Percentiles rank a stretch among this genome's conserved stretches.
Conservation (phyloP, 1,140 invertebrate species). For the Cylas formicarius region DNA sequence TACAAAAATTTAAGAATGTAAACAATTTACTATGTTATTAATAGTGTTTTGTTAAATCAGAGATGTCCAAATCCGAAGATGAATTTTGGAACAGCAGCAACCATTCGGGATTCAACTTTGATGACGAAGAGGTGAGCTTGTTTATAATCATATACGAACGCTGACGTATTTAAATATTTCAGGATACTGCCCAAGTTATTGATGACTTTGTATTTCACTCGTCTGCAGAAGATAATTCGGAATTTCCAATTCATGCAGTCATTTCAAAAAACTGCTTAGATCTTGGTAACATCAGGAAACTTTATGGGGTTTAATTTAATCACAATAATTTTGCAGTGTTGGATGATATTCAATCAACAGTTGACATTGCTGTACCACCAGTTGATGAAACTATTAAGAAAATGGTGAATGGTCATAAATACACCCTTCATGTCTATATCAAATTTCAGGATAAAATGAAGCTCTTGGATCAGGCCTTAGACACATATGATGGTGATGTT, state of each 20-base stretch:
- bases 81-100: constrained; percentile 37
- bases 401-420: constrained; percentile 27
- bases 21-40: no score
- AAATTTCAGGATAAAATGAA: constrained; percentile 29
- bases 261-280: constrained; percentile 33
- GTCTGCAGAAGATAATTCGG: constrained; percentile 16
- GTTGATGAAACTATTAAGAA: constrained; percentile 32
- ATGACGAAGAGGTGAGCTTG: constrained; percentile 30
- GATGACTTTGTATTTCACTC: constrained; percentile 24
- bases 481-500: constrained; percentile 32
- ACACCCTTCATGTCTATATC: constrained; percentile 24
- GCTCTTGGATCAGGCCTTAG: constrained; percentile 30
- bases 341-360: constrained; percentile 24
- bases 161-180: constrained; percentile 5
- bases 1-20: no score
- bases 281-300: constrained; percentile 23
- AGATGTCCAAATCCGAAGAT: constrained; percentile 28
- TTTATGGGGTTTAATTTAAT: constrained; percentile 8
- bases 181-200: constrained; percentile 11
- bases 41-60: no score
- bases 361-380: constrained; percentile 13
- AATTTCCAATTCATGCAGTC: constrained; percentile 30
- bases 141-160: constrained; percentile 1
- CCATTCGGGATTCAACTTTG: constrained; percentile 33
- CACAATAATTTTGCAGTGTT: constrained; percentile 25